These are phyloP conservation scores for Scaptomyza reducta DNA, from an alignment of 2,888 invertebrate species.

Conservation along the genomic window DNA sequence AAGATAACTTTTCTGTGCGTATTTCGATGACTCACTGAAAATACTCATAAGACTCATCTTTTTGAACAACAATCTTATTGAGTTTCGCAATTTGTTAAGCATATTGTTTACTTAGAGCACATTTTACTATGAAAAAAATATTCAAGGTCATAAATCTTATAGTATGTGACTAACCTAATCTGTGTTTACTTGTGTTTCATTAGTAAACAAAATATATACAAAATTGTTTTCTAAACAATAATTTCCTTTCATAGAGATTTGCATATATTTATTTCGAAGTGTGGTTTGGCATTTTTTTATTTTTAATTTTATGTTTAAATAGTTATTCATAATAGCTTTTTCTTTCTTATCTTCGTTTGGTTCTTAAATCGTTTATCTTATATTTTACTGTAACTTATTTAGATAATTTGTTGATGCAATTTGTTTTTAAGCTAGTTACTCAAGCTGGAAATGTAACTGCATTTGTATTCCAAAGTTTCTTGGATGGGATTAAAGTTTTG, in stretches of 20 bases:
- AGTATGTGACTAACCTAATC: neutral
- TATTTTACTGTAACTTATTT: too few relatives aligned
- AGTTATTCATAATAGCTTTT: too few relatives aligned
- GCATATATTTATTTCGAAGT: neutral
- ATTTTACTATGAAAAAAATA: neutral
- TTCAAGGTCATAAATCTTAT: neutral
- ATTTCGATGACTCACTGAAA: constrained; percentile 7
- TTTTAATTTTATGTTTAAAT: too few relatives aligned
- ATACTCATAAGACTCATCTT: neutral
- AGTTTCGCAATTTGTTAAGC: constrained; percentile 1
- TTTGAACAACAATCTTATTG: neutral
- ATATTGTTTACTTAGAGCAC: neutral
- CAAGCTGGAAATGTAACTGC: neutral
- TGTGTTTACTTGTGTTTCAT: neutral
- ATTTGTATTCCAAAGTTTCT: neutral
- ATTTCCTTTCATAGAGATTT: neutral
- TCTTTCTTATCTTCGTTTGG: too few relatives aligned
- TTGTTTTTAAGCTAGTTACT: neutral
- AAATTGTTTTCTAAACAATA: neutral
- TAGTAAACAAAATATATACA: neutral
- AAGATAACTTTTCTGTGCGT: neutral
- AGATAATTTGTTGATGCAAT: too few relatives aligned
- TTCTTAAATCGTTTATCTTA: too few relatives aligned
- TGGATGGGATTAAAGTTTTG: neutral
- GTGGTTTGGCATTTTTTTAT: too few relatives aligned